These are phyloP conservation scores for Caenorhabditis remanei DNA, from an alignment of 1,140 invertebrate genomes.

Conservation along the genomic window DNA sequence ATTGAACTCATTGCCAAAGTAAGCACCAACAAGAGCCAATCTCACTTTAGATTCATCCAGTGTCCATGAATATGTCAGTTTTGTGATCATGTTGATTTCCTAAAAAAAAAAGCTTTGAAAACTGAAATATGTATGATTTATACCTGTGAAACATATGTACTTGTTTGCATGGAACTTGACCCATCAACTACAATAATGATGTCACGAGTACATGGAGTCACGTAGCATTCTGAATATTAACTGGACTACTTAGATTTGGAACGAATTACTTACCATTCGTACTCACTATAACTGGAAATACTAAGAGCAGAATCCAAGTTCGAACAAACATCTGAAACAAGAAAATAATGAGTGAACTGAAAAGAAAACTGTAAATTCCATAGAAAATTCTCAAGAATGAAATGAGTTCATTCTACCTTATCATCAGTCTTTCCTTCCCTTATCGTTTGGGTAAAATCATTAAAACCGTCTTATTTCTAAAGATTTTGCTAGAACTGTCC, in stretches of 20 bases:
- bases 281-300: neutral
- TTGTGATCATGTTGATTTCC: slow-evolving; percentile 37
- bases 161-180: slow-evolving; percentile 43
- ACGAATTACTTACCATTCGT: neutral
- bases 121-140: neutral
- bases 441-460: slow-evolving; percentile 49
- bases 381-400: neutral
- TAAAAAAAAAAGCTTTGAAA: neutral
- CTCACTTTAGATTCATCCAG: slow-evolving; percentile 10
- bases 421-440: slow-evolving; percentile 36
- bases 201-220: slow-evolving; percentile 45
- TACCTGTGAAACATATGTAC: slow-evolving; percentile 17
- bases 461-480: slow-evolving; percentile 53
- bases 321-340: neutral
- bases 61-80: slow-evolving; percentile 32
- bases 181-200: slow-evolving; percentile 38
- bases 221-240: slow-evolving; percentile 31
- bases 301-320: neutral
- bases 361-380: neutral
- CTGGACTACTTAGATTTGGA: neutral
- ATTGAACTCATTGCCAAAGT: slow-evolving; percentile 45
- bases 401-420: slow-evolving; percentile 36
- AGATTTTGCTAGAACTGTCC: slow-evolving; percentile 38
- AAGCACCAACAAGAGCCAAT: slow-evolving; percentile 30
- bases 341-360: neutral